phyloP scores from a whole-genome alignment of 2,888 invertebrate species.

The Junonia oenone region DNA sequence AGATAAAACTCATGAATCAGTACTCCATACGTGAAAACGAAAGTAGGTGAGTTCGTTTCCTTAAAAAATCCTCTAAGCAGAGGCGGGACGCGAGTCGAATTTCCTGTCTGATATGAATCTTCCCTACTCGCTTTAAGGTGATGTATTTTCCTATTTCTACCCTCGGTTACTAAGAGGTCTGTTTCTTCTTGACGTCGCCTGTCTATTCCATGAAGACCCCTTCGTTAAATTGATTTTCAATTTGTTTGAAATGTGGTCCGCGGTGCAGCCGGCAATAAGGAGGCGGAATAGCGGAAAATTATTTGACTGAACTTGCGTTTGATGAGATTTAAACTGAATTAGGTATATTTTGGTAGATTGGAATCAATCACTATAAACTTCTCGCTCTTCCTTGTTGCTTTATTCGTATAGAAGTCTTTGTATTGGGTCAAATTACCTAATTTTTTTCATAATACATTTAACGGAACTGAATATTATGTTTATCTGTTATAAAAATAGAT shows the following conservation, averaged over 20 bases:
- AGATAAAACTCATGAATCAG: constrained; percentile 79
- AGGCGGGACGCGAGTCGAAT: constrained; percentile 69
- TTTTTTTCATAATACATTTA: too few relatives aligned
- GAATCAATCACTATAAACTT: constrained; percentile 10
- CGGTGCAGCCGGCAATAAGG: constrained; percentile 65
- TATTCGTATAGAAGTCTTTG: background rate
- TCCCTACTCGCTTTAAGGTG: constrained; percentile 78
- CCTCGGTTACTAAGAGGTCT: constrained; percentile 48
- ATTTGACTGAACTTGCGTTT: constrained; percentile 57
- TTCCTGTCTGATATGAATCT: constrained; percentile 78
- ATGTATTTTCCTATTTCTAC: constrained; percentile 76
- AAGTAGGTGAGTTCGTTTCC: constrained; percentile 62
- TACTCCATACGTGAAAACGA: constrained; percentile 67
- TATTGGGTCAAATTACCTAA: too few relatives aligned
- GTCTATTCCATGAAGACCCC: constrained; percentile 55
- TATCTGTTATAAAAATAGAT: too few relatives aligned
- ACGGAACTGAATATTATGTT: too few relatives aligned
- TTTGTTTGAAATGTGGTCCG: constrained; percentile 75
- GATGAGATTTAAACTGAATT: constrained; percentile 62
- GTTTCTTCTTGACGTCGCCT: constrained; percentile 46
- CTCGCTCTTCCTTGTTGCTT: background rate
- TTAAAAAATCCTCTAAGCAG: constrained; percentile 63
- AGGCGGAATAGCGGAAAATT: constrained; percentile 72
- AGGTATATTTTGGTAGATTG: constrained; percentile 24
- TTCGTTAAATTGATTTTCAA: constrained; percentile 76